Evolutionary conservation across 2,797 vertebrate genomes (phyloP).

Genomic region (Spinus olivaceus): DNA sequence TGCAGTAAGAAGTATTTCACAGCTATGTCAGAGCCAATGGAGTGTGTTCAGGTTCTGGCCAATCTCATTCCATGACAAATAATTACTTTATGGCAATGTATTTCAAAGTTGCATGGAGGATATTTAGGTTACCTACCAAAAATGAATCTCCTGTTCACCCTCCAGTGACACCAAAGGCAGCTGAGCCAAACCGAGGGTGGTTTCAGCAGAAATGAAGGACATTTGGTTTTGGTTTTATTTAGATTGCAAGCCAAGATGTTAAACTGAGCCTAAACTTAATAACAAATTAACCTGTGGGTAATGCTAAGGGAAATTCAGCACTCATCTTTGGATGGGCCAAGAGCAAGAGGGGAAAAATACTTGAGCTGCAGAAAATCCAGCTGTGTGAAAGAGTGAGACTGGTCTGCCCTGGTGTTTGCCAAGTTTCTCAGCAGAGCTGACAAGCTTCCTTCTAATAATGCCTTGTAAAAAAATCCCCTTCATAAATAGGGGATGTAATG

Average conservation of each 20-base stretch:
- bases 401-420: slow-evolving; percentile 28
- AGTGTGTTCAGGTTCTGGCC: not conserved
- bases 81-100: slow-evolving; percentile 8
- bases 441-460: slow-evolving; percentile 40
- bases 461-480: slow-evolving; percentile 14
- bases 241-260: slow-evolving; percentile 50
- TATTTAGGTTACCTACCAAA: slow-evolving; percentile 28
- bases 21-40: slow-evolving; percentile 46
- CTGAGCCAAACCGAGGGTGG: slow-evolving; percentile 44
- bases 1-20: slow-evolving; percentile 44
- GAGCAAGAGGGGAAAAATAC: slow-evolving; percentile 19
- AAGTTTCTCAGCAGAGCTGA: slow-evolving; percentile 52
- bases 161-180: slow-evolving; percentile 8
- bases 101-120: not conserved
- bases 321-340: slow-evolving; percentile 40
- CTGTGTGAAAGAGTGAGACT: slow-evolving; percentile 30
- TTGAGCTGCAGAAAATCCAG: slow-evolving; percentile 54
- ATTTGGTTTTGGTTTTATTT: slow-evolving; percentile 61
- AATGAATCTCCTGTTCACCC: slow-evolving; percentile 24
- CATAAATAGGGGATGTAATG: slow-evolving; percentile 5
- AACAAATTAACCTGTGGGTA: slow-evolving; percentile 60
- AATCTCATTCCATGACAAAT: not conserved
- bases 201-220: slow-evolving; percentile 31
- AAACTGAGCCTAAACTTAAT: slow-evolving; percentile 58
- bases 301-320: slow-evolving; percentile 53